These are phyloP conservation scores for Lutjanus erythropterus DNA, from an alignment of 2,113 vertebrate genomes.

Conservation along the genomic window DNA sequence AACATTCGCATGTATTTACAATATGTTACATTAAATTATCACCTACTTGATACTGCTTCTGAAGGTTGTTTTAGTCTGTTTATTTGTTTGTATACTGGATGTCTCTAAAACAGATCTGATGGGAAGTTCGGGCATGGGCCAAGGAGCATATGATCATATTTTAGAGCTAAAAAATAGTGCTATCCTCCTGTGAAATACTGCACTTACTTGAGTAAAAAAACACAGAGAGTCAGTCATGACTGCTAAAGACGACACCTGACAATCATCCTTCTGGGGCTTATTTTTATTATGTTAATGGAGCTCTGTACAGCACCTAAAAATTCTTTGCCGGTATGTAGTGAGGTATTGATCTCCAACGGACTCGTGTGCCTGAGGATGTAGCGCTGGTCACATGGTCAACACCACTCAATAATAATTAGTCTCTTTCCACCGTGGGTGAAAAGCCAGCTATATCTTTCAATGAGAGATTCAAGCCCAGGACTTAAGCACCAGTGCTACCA, in stretches of 20 bases:
- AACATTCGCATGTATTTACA: not conserved
- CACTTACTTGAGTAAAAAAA: not conserved
- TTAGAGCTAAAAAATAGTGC: not conserved
- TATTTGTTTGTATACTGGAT: not conserved
- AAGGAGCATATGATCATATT: not conserved
- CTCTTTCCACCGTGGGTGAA: constrained; percentile 53
- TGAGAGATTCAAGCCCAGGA: constrained; percentile 19
- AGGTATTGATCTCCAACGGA: constrained; percentile 48
- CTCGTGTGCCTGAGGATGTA: constrained; percentile 34
- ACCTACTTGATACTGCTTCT: not conserved
- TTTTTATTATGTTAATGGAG: not conserved
- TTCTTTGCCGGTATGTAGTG: not conserved
- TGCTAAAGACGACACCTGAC: not conserved
- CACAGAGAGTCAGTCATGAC: not conserved
- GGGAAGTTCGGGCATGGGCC: not conserved
- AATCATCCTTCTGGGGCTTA: not conserved
- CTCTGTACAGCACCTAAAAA: not conserved
- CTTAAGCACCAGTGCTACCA: constrained; percentile 33
- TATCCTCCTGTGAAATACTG: not conserved
- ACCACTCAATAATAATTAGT: constrained; percentile 74
- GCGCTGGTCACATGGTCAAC: constrained; percentile 24
- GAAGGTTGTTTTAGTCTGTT: not conserved
- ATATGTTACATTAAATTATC: not conserved
- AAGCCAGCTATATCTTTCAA: constrained; percentile 26
- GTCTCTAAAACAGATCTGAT: not conserved